Evolutionary conservation across 2,888 invertebrate genomes (phyloP).

Genomic region (Orthosia incerta): DNA sequence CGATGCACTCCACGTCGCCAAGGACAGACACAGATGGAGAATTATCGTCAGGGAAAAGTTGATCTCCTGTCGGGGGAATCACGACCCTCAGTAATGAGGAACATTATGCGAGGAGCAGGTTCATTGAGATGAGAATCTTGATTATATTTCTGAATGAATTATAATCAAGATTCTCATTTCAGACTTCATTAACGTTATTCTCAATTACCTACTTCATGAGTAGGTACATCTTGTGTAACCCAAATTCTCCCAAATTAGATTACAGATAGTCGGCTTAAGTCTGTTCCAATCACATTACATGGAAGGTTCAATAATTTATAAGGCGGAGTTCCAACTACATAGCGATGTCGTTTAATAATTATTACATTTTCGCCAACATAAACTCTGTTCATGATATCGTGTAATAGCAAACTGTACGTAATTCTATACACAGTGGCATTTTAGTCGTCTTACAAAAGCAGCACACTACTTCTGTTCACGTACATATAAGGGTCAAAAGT

Average conservation of each 20-base stretch:
- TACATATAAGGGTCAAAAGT: too few species aligned
- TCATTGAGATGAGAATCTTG: too few species aligned
- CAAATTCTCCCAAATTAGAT: slow-evolving; percentile 51
- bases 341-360: slow-evolving; percentile 27
- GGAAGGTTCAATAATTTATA: slow-evolving; percentile 66
- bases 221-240: slow-evolving; percentile 10
- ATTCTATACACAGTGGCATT: too few species aligned
- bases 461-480: too few species aligned
- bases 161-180: neutral
- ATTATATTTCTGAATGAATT: too few species aligned
- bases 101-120: too few species aligned
- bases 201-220: slow-evolving; percentile 4
- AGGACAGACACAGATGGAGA: too few species aligned
- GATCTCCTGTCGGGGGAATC: too few species aligned
- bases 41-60: too few species aligned
- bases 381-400: slow-evolving; percentile 6
- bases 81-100: too few species aligned
- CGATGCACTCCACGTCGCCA: too few species aligned
- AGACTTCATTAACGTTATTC: neutral
- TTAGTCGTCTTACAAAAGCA: too few species aligned
- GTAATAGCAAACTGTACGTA: neutral
- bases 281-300: slow-evolving; percentile 64
- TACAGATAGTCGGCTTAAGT: slow-evolving; percentile 51
- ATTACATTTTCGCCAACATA: slow-evolving; percentile 19
- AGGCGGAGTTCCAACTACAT: slow-evolving; percentile 39